These are phyloP conservation scores for Liasis olivaceus DNA, from an alignment of 2,797 vertebrate genomes.

Conservation along the genomic window DNA sequence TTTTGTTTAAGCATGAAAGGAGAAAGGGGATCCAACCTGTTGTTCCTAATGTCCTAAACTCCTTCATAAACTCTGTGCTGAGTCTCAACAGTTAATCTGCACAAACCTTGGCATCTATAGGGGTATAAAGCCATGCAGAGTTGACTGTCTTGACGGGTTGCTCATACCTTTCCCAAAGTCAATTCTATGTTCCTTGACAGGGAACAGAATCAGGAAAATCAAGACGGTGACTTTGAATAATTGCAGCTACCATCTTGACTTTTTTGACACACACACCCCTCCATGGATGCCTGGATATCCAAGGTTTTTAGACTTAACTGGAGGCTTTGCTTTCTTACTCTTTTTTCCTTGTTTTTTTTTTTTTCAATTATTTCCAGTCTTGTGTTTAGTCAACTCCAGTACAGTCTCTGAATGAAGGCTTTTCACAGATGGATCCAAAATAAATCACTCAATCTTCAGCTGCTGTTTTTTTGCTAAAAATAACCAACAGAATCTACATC, in stretches of 20 bases:
- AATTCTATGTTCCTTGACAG: neutral
- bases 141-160: neutral
- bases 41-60: too few species aligned
- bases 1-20: too few species aligned
- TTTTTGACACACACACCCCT: neutral
- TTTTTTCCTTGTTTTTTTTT: neutral
- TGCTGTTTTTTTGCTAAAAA: neutral
- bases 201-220: neutral
- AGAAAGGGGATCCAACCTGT: too few species aligned
- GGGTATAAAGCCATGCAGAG: neutral
- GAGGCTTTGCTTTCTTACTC: neutral
- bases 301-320: neutral
- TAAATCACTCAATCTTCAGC: neutral
- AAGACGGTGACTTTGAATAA: neutral
- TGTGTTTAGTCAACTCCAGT: neutral
- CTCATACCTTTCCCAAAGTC: neutral
- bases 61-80: too few species aligned
- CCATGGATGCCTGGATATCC: neutral
- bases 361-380: neutral
- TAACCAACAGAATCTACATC: neutral
- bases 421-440: neutral
- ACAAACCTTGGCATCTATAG: too few species aligned
- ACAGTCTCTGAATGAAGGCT: neutral
- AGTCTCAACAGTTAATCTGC: too few species aligned
- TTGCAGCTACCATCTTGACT: neutral